These are phyloP conservation scores for Drosophila ficusphila DNA, from an alignment of 1,140 invertebrate genomes.

Conservation along the genomic window DNA sequence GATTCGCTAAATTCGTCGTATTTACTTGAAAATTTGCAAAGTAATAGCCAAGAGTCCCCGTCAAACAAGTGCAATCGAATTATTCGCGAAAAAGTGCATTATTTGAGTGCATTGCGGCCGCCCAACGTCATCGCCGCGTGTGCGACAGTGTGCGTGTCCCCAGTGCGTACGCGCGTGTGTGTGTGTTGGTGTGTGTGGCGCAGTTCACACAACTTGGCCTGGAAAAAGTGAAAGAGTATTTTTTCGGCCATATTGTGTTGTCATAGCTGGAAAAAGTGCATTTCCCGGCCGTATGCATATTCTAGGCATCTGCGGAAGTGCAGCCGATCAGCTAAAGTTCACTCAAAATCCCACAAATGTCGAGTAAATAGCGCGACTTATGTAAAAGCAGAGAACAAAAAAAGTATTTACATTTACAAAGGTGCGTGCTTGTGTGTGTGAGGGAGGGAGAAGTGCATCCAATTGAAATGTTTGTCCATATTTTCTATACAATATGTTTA, in stretches of 20 bases:
- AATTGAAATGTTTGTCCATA: conserved; percentile 27
- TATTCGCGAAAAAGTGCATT: conserved; percentile 54
- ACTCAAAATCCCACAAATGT: not conserved
- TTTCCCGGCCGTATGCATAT: conserved; percentile 35
- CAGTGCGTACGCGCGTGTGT: conserved; percentile 26
- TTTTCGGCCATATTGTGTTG: conserved; percentile 75
- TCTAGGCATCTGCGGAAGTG: conserved; percentile 7
- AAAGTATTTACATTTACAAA: conserved; percentile 52
- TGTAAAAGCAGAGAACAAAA: conserved; percentile 44
- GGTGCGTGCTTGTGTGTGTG: conserved; percentile 34
- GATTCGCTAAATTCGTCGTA: conserved; percentile 62
- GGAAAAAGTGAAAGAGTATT: conserved; percentile 78
- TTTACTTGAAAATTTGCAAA: conserved; percentile 50
- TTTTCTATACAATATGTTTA: conserved; percentile 3
- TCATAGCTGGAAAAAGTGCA: conserved; percentile 64
- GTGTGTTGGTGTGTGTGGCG: conserved; percentile 47
- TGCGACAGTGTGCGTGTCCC: conserved; percentile 34
- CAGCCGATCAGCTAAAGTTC: not conserved
- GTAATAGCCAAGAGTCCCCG: conserved; percentile 21
- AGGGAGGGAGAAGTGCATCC: conserved; percentile 30
- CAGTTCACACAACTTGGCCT: conserved; percentile 74
- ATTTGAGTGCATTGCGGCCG: conserved; percentile 46
- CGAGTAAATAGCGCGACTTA: conserved; percentile 42
- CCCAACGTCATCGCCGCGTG: conserved; percentile 38
- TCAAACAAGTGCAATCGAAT: conserved; percentile 12